phyloP scores from a whole-genome alignment of 1,140 invertebrate genomes.

The Diplogasteroides magnus region DNA sequence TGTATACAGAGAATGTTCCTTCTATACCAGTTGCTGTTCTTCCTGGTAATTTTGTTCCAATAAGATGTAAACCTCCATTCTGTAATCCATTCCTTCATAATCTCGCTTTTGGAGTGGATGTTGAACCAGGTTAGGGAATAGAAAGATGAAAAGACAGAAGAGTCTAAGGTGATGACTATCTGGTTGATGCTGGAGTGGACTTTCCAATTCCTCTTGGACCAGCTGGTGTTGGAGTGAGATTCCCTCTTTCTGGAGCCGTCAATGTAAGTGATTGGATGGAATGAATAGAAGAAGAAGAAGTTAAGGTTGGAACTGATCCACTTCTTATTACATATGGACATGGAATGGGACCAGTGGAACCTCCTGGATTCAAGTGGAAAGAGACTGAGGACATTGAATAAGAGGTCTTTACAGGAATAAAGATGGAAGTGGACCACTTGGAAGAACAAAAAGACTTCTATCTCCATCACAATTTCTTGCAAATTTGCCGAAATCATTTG shows the following conservation, averaged over 20 bases:
- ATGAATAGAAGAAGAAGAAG: slow-evolving; percentile 17
- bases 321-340: slow-evolving; percentile 40
- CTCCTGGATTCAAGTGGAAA: slow-evolving; percentile 33
- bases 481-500: neutral
- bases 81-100: slow-evolving; percentile 41
- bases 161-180: slow-evolving; percentile 32
- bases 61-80: slow-evolving; percentile 38
- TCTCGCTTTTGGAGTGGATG: slow-evolving; percentile 36
- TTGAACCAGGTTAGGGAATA: slow-evolving; percentile 28
- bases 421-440: slow-evolving; percentile 5
- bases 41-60: slow-evolving; percentile 39
- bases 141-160: too few relatives aligned
- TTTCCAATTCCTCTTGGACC: slow-evolving; percentile 36
- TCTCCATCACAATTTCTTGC: neutral
- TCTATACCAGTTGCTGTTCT: slow-evolving; percentile 35
- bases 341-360: slow-evolving; percentile 39
- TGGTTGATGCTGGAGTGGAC: slow-evolving; percentile 37
- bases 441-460: neutral
- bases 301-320: slow-evolving; percentile 39
- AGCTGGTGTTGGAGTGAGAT: slow-evolving; percentile 35
- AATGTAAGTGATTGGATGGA: neutral
- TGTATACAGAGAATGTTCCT: slow-evolving; percentile 31
- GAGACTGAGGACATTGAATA: slow-evolving; percentile 9
- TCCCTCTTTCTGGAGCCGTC: slow-evolving; percentile 25
- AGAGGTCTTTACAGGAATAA: slow-evolving; percentile 3